Percentiles rank a stretch among this genome's conserved stretches.
Conservation (phyloP, 2,888 invertebrate genomes). For the Tenthredo livida region DNA sequence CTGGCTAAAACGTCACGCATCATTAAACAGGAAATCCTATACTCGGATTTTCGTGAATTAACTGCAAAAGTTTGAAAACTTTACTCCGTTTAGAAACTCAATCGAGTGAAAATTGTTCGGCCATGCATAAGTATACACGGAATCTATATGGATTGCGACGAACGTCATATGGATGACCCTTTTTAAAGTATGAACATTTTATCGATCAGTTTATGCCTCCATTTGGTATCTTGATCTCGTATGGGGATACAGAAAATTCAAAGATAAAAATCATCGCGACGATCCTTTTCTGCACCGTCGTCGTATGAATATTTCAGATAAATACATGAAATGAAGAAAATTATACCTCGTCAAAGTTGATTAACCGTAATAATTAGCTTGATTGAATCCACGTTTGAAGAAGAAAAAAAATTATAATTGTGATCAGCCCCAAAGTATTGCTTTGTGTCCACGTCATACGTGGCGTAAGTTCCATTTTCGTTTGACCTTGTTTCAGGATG, state of each 20-base stretch:
- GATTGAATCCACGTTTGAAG: not conserved
- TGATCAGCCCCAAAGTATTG: not conserved
- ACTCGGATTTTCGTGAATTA: slow-evolving; percentile 27
- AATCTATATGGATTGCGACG: not conserved
- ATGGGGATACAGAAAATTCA: not conserved
- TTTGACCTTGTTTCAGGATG: slow-evolving; percentile 82
- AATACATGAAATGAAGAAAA: no score
- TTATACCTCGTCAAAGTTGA: no score
- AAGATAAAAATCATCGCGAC: not conserved
- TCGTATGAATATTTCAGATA: not conserved
- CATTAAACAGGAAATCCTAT: slow-evolving; percentile 5
- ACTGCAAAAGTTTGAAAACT: slow-evolving; percentile 21
- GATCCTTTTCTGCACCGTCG: not conserved
- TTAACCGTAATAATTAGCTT: no score
- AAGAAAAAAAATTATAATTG: not conserved
- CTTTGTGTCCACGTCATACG: not conserved
- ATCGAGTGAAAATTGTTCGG: slow-evolving; percentile 11
- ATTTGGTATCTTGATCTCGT: not conserved
- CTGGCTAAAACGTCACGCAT: not conserved
- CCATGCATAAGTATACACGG: not conserved
- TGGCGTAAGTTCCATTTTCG: not conserved
- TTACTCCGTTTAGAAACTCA: slow-evolving; percentile 19
- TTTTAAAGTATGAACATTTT: not conserved
- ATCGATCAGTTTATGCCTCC: not conserved
- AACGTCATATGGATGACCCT: not conserved